Evolutionary conservation across 2,797 vertebrate species (phyloP), one percentile per base, ranked within the genome.

Genomic region (Pachyuromys duprasi): DNA sequence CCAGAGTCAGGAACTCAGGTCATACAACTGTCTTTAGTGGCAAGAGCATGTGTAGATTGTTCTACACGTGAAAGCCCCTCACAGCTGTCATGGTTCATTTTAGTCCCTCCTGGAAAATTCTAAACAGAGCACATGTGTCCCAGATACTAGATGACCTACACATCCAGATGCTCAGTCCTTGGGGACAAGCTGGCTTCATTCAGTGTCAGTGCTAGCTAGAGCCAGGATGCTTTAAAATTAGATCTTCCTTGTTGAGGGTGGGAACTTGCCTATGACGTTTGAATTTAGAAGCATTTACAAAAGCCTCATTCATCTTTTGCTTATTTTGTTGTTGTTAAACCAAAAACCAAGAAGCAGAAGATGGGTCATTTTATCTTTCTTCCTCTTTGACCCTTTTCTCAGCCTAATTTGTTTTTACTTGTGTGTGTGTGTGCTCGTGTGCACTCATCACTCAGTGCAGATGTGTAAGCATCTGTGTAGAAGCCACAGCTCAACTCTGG

Each of bases 71-170:
- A 95, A 90, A 90, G 81, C 62, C 72, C 33, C 65, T 90, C 67
- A 76, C 95, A 97, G 96, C 91, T 97, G 95, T 83, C 67, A 57
- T 17, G 5, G 12, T 84, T 93, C 89, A 93, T 96, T 95, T 70
- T 31, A 86, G 70, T 15, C 90, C 65, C 92, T 96, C 92, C 92
- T 3, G 4, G 94, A 96, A 94, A 95, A 98, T 96, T 97, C 95
- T 93, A 81, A 69, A 49, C 62, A 80, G 24, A 96, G 80, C 72
- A 67, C 83, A 92, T 65, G 86, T 49, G 91, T 69, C 78, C 76
- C 22, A 72, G 95, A 95, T 63, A 79, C 79, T 33, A 83, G 65
- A 49, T 86, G 63, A 69, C 45, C 65, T 86, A 69, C 63, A 36
- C 7, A 3, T 62, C 79, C 86, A 49, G 57, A 90, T 76, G 39